These are phyloP conservation scores for Carposina sasakii DNA, from an alignment of 1,140 invertebrate species.

Conservation along the genomic window DNA sequence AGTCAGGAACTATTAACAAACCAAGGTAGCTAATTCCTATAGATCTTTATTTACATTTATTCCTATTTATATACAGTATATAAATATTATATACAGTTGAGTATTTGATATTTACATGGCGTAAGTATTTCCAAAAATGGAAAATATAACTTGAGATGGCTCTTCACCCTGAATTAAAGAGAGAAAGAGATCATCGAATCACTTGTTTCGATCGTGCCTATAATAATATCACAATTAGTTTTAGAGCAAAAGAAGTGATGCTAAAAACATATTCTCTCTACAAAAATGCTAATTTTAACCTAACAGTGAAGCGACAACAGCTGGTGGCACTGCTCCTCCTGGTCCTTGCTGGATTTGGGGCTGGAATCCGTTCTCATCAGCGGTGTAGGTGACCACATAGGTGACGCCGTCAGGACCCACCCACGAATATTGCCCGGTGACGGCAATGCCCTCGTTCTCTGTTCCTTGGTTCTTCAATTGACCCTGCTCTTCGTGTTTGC, in stretches of 20 bases:
- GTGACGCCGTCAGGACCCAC: slow-evolving; percentile 62
- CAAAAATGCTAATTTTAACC: slow-evolving; percentile 11
- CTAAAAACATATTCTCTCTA: too few relatives aligned
- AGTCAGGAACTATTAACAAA: too few relatives aligned
- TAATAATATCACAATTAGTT: too few relatives aligned
- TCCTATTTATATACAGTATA: too few relatives aligned
- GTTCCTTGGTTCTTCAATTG: slow-evolving; percentile 75
- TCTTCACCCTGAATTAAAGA: too few relatives aligned
- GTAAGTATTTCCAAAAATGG: slow-evolving; percentile 7
- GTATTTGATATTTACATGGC: slow-evolving; percentile 38
- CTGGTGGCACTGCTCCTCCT: slow-evolving; percentile 63
- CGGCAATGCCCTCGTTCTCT: slow-evolving; percentile 61
- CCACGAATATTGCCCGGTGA: slow-evolving; percentile 72
- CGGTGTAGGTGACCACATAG: slow-evolving; percentile 76
- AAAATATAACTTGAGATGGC: too few relatives aligned
- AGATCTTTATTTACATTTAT: too few relatives aligned
- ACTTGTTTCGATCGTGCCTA: too few relatives aligned
- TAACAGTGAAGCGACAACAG: slow-evolving; percentile 21
- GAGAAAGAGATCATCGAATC: too few relatives aligned
- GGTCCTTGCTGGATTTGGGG: slow-evolving; percentile 67
- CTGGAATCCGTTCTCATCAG: slow-evolving; percentile 80
- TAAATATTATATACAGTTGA: slow-evolving; percentile 60
- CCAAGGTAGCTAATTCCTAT: too few relatives aligned
- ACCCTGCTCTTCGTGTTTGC: slow-evolving; percentile 75
- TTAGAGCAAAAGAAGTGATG: too few relatives aligned